phyloP scores from a whole-genome alignment of 2,797 vertebrate species.

The Trichosurus vulpecula region DNA sequence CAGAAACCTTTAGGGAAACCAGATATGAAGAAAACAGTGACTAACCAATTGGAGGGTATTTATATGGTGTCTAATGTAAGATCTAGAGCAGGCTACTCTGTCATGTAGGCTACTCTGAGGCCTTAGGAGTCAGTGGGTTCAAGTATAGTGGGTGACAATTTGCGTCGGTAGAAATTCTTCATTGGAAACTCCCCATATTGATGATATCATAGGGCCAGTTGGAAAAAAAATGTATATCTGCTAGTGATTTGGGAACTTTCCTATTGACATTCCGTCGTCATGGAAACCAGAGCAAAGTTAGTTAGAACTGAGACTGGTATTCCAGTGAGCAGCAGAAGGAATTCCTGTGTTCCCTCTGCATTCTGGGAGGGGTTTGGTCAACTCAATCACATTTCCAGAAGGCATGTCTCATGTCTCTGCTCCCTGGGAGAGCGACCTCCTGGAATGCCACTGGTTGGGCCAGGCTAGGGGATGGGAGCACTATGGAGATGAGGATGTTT shows the following conservation, averaged over 20 bases:
- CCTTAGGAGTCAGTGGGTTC: not conserved
- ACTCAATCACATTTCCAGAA: not conserved
- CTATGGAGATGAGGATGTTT: not conserved
- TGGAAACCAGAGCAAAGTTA: not conserved
- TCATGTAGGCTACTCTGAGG: not conserved
- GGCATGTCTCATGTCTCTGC: not conserved
- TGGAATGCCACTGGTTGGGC: not conserved
- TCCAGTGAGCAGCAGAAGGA: not conserved
- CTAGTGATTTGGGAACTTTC: not conserved
- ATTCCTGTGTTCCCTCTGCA: not conserved
- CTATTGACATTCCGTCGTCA: not conserved
- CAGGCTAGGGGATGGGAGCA: not conserved
- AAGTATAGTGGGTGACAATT: not conserved
- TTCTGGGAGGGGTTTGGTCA: not conserved
- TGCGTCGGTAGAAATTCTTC: not conserved
- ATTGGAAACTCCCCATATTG: not conserved
- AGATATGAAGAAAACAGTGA: not conserved
- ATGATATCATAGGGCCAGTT: not conserved
- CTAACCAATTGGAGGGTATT: not conserved
- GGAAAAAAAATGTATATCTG: not conserved
- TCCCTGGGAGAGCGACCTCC: not conserved
- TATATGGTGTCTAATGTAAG: not conserved
- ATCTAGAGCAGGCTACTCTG: not conserved
- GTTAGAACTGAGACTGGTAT: not conserved
- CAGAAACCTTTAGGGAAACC: not conserved